These are phyloP conservation scores for Nomada ferruginata DNA, from an alignment of 2,888 invertebrate species.

Conservation along the genomic window DNA sequence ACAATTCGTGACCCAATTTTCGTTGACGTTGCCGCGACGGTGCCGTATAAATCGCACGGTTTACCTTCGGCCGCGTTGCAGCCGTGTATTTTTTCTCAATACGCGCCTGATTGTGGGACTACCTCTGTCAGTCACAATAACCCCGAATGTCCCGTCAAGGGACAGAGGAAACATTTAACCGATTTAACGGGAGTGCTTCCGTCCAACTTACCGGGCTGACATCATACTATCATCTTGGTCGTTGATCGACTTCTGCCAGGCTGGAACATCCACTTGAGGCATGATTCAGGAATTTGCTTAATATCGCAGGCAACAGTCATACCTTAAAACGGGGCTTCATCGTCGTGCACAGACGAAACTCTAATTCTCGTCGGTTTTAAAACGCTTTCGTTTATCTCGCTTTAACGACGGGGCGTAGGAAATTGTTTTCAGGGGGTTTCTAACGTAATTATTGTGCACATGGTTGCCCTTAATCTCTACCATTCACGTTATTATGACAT, in stretches of 20 bases:
- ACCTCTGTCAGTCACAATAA: constrained; percentile 43
- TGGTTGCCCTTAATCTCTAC: constrained; percentile 9
- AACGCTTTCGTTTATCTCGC: too few relatives aligned
- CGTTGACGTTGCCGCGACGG: constrained; percentile 1
- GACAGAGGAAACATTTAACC: constrained; percentile 62
- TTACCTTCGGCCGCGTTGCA: constrained; percentile 11
- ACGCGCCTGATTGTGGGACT: constrained; percentile 26
- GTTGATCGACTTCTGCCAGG: constrained; percentile 37
- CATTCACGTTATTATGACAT: neutral
- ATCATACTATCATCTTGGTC: constrained; percentile 43
- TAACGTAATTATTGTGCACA: neutral
- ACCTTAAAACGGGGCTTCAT: neutral
- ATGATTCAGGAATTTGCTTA: constrained; percentile 30
- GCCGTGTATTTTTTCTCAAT: constrained; percentile 32
- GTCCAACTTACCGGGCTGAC: constrained; percentile 38
- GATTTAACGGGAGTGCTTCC: constrained; percentile 64
- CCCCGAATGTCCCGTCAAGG: constrained; percentile 34
- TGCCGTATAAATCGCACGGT: constrained; percentile 22
- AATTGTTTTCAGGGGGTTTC: neutral
- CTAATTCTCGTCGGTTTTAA: too few relatives aligned
- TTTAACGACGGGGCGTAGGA: neutral
- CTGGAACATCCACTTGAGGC: constrained; percentile 12
- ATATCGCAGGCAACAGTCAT: neutral
- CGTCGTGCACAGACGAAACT: neutral
- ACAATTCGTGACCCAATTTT: constrained; percentile 62